Evolutionary conservation across 2,888 invertebrate genomes (phyloP).

Genomic region (Bellardia bayeri): DNA sequence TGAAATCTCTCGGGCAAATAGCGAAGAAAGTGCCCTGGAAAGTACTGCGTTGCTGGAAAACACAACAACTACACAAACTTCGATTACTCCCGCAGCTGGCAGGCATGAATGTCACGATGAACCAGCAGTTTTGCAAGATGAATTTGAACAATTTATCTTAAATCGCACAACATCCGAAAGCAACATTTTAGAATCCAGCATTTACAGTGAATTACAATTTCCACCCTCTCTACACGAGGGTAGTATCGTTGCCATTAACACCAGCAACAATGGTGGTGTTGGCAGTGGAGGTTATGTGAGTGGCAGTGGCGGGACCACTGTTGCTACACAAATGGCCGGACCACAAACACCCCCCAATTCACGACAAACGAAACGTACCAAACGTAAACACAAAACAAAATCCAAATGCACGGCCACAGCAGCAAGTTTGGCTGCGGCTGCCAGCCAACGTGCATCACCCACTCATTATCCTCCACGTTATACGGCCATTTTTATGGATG

Average conservation of each 20-base stretch:
- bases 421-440: slow-evolving; percentile 67
- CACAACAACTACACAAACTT: neutral
- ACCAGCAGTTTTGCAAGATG: slow-evolving; percentile 72
- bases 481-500: slow-evolving; percentile 82
- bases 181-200: slow-evolving; percentile 81
- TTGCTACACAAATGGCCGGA: slow-evolving; percentile 69
- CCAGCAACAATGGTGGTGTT: slow-evolving; percentile 7
- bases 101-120: slow-evolving; percentile 41
- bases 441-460: slow-evolving; percentile 74
- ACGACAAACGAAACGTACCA: slow-evolving; percentile 79
- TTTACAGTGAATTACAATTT: slow-evolving; percentile 81
- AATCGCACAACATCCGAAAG: slow-evolving; percentile 82
- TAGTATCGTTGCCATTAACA: slow-evolving; percentile 54
- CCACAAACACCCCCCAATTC: slow-evolving; percentile 73
- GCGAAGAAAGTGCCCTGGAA: slow-evolving; percentile 77
- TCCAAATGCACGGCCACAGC: slow-evolving; percentile 75
- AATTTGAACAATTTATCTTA: slow-evolving; percentile 80
- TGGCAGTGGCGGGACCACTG: slow-evolving; percentile 71
- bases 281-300: slow-evolving; percentile 49
- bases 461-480: slow-evolving; percentile 82
- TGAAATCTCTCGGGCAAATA: slow-evolving; percentile 68
- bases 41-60: slow-evolving; percentile 77
- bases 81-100: slow-evolving; percentile 10
- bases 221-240: slow-evolving; percentile 72
- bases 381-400: slow-evolving; percentile 79